These are phyloP conservation scores for Ianthella basta DNA, from an alignment of 37 sponge, comb jelly and placozoan genomes.

Conservation along the genomic window DNA sequence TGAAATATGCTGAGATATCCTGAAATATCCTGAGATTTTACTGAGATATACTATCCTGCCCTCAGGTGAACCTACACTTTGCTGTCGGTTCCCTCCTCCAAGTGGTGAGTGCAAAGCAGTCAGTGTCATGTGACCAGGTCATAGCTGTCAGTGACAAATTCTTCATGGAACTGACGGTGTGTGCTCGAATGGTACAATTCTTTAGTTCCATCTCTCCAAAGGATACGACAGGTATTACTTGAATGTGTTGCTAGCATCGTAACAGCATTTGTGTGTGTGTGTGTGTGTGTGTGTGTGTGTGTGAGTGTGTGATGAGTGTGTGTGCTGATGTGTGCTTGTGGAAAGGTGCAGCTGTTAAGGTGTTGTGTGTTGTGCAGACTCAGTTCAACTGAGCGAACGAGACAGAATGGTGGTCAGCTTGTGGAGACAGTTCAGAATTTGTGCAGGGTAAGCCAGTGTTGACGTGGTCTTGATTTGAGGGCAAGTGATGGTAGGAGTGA, in stretches of 20 bases:
- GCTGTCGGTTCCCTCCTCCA: constrained; percentile 27
- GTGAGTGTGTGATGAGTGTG: not conserved
- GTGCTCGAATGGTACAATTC: constrained; percentile 57
- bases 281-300: not conserved
- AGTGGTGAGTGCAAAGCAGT: constrained; percentile 10
- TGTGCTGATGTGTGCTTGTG: constrained; percentile 29
- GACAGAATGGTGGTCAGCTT: constrained; percentile 30
- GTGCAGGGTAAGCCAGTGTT: constrained; percentile 24
- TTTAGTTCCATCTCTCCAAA: constrained; percentile 34
- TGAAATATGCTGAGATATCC: no score
- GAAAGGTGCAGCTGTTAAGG: not conserved
- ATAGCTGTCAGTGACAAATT: constrained; percentile 47
- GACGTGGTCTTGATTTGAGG: not conserved
- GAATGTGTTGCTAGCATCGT: no score
- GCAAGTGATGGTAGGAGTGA: no score
- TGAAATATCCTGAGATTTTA: not conserved
- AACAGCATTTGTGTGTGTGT: no score
- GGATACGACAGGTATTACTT: not conserved
- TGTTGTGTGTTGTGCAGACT: not conserved
- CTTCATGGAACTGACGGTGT: constrained; percentile 40
- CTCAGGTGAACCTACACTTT: constrained; percentile 62
- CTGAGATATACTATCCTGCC: not conserved
- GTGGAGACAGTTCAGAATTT: constrained; percentile 47
- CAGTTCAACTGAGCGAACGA: not conserved
- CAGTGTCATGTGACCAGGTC: constrained; percentile 16